A percentile compares a stretch with the other conserved stretches of the same genome.
phyloP scores from a whole-genome alignment of 2,797 vertebrate species.

The Holocentrus rufus region DNA sequence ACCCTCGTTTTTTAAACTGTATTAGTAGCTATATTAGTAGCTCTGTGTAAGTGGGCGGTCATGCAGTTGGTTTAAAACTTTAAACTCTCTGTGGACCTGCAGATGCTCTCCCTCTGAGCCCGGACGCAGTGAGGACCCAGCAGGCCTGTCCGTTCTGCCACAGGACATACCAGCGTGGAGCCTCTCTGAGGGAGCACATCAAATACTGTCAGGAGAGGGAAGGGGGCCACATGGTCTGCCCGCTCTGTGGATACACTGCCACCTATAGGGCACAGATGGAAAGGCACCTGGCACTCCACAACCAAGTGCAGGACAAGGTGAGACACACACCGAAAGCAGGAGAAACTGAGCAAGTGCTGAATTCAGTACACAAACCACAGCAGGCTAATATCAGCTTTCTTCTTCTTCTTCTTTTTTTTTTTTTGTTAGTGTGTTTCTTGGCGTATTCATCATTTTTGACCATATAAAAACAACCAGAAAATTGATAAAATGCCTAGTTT shows the following conservation, averaged over 20 bases:
- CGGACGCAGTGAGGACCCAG: constrained; percentile 57
- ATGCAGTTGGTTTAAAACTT: constrained; percentile 16
- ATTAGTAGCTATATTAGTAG: neutral
- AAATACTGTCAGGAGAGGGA: constrained; percentile 82
- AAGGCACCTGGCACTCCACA: constrained; percentile 79
- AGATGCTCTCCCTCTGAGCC: constrained; percentile 62
- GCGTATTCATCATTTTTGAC: too few species aligned
- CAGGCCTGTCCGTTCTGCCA: constrained; percentile 84
- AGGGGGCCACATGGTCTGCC: constrained; percentile 74
- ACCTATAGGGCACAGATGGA: constrained; percentile 83
- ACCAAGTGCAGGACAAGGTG: constrained; percentile 81
- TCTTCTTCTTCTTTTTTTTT: too few species aligned
- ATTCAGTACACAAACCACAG: too few species aligned
- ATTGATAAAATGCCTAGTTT: too few species aligned
- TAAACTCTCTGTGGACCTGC: constrained; percentile 31
- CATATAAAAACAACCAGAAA: too few species aligned
- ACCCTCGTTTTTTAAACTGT: neutral
- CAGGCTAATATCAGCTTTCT: too few species aligned
- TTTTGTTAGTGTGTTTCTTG: too few species aligned
- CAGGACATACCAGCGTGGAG: constrained; percentile 73
- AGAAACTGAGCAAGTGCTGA: neutral
- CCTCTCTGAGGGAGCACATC: constrained; percentile 81
- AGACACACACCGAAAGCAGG: constrained; percentile 12
- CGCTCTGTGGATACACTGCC: constrained; percentile 82
- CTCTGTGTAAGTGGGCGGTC: neutral